Percentiles rank a stretch among this genome's conserved stretches.
These are phyloP conservation scores for Archips xylosteana DNA, from an alignment of 2,888 invertebrate genomes.

Conservation along the genomic window DNA sequence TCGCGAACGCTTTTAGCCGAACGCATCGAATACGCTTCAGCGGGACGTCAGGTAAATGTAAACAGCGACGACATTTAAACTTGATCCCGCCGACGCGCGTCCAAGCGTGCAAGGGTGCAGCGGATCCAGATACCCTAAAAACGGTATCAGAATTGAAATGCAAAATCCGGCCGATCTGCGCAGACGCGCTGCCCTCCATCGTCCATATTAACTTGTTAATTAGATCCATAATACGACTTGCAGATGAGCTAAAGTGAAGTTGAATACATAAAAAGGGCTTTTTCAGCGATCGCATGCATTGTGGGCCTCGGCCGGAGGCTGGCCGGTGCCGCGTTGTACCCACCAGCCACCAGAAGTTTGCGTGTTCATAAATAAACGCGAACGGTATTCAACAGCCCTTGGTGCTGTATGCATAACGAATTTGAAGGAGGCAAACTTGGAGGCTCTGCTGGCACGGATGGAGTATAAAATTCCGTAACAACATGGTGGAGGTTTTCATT, in stretches of 20 bases:
- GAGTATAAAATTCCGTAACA: constrained; percentile 86
- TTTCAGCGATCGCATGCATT: constrained; percentile 86
- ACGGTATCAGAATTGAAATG: constrained; percentile 49
- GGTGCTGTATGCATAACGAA: constrained; percentile 87
- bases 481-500: constrained; percentile 85
- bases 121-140: constrained; percentile 46
- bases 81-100: constrained; percentile 47
- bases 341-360: constrained; percentile 85
- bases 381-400: constrained; percentile 87
- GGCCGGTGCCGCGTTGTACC: constrained; percentile 66
- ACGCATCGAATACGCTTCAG: constrained; percentile 57
- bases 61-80: constrained; percentile 56
- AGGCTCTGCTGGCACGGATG: constrained; percentile 85
- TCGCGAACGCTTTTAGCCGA: constrained; percentile 58
- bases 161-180: constrained; percentile 60
- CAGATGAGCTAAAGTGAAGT: constrained; percentile 91
- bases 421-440: constrained; percentile 86
- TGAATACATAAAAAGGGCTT: constrained; percentile 89
- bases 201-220: constrained; percentile 96
- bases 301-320: constrained; percentile 57
- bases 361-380: constrained; percentile 87
- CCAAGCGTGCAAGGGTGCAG: constrained; percentile 20
- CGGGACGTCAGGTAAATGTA: constrained; percentile 66
- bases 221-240: constrained; percentile 96
- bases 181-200: constrained; percentile 88